These are phyloP conservation scores for Mastacembelus armatus DNA, from an alignment of 2,797 vertebrate genomes.

Conservation along the genomic window DNA sequence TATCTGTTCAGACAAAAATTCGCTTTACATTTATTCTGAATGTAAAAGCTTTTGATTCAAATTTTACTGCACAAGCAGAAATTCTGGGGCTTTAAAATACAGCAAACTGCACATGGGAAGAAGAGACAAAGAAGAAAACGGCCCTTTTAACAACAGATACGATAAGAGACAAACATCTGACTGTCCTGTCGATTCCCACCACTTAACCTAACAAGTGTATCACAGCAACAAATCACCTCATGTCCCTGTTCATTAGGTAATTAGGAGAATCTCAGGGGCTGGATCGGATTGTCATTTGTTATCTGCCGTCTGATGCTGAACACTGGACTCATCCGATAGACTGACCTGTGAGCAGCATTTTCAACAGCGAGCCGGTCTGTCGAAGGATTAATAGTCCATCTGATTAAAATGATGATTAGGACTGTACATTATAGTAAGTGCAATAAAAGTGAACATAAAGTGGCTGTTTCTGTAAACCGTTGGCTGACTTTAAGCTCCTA, in stretches of 20 bases:
- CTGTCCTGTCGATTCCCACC: conserved; percentile 81
- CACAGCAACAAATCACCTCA: conserved; percentile 85
- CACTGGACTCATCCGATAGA: conserved; percentile 68
- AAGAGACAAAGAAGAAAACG: too few relatives aligned
- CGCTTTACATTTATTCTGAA: too few relatives aligned
- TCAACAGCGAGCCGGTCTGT: conserved; percentile 15
- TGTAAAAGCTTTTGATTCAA: too few relatives aligned
- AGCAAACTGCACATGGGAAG: conserved; percentile 20
- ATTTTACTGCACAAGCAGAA: too few relatives aligned
- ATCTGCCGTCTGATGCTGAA: conserved; percentile 67
- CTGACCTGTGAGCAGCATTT: conserved; percentile 54
- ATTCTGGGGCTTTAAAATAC: too few relatives aligned
- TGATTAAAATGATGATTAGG: conserved; percentile 50
- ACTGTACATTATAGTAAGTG: conserved; percentile 57
- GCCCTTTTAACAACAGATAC: conserved; percentile 37
- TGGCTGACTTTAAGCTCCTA: conserved; percentile 22
- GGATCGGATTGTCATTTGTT: conserved; percentile 80
- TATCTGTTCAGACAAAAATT: too few relatives aligned
- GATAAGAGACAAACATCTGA: conserved; percentile 63
- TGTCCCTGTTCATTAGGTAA: conserved; percentile 86
- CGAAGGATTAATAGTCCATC: conserved; percentile 51
- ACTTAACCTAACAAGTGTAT: conserved; percentile 87
- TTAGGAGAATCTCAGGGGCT: conserved; percentile 82
- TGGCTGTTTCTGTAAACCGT: conserved; percentile 44
- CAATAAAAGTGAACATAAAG: conserved; percentile 65